Conservation (phyloP, 92 coral and sea anemone genomes). For the Micromussa lordhowensis region DNA sequence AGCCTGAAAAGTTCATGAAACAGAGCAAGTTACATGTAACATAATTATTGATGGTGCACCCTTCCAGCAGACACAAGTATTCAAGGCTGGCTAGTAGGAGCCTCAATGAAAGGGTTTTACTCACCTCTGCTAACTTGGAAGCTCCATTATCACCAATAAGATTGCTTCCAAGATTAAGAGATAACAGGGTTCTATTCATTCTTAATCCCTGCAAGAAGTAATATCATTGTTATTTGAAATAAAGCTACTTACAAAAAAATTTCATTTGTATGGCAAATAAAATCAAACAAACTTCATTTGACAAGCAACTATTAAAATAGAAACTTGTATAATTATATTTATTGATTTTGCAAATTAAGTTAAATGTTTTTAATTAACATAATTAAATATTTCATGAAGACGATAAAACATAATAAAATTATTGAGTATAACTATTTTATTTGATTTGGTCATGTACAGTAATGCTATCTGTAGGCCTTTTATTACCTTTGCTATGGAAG, state of each 20-base stretch:
- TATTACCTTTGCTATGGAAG: slow-evolving; percentile 81
- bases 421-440: not conserved
- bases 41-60: not conserved
- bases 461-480: not conserved
- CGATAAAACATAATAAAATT: not conserved
- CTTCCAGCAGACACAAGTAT: not conserved
- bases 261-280: too few relatives aligned
- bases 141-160: slow-evolving; percentile 90
- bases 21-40: too few relatives aligned
- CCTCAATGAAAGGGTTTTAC: not conserved
- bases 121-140: slow-evolving; percentile 92
- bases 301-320: not conserved
- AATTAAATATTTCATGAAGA: too few relatives aligned
- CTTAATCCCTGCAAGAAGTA: slow-evolving; percentile 78
- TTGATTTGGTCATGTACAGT: not conserved
- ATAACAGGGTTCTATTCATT: slow-evolving; percentile 90
- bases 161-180: slow-evolving; percentile 96
- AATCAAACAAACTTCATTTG: not conserved
- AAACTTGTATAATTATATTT: not conserved
- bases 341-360: not conserved
- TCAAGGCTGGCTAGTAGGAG: too few relatives aligned
- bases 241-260: not conserved
- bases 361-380: not conserved
- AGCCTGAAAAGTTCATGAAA: not conserved
- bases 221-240: not conserved